These are phyloP conservation scores for Prorops nasuta DNA, from an alignment of 1,140 invertebrate genomes.

Conservation along the genomic window DNA sequence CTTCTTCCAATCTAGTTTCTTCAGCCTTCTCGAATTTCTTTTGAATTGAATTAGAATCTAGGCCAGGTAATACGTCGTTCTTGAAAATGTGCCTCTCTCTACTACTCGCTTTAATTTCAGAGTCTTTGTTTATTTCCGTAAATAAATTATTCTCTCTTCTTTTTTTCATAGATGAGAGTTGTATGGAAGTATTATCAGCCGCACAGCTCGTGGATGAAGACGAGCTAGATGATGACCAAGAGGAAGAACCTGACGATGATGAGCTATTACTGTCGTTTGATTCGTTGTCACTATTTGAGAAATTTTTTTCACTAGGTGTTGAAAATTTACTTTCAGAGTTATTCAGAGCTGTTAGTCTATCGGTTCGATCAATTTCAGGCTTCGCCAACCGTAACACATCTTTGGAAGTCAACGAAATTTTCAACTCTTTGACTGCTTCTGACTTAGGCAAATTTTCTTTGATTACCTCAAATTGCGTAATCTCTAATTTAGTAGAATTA, in stretches of 20 bases:
- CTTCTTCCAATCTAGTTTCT: no score
- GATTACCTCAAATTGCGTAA: slow-evolving; percentile 51
- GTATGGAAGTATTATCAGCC: neutral
- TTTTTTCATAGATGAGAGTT: slow-evolving; percentile 7
- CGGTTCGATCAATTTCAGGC: neutral
- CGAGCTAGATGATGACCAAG: slow-evolving; percentile 30
- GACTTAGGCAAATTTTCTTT: slow-evolving; percentile 48
- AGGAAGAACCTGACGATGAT: slow-evolving; percentile 18
- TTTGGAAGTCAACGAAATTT: slow-evolving; percentile 35
- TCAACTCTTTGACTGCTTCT: slow-evolving; percentile 42
- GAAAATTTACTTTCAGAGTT: slow-evolving; percentile 4
- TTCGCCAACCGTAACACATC: no score
- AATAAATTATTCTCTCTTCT: slow-evolving; percentile 20
- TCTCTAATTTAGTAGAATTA: slow-evolving; percentile 32
- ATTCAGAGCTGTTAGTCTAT: slow-evolving; percentile 3
- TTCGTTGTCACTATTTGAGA: neutral
- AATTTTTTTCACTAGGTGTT: neutral
- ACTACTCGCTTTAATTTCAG: neutral
- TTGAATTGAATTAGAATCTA: slow-evolving; percentile 1
- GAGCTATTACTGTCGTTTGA: slow-evolving; percentile 8
- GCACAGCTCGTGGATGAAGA: slow-evolving; percentile 21
- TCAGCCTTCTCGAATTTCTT: slow-evolving; percentile 6
- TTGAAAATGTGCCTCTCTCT: neutral
- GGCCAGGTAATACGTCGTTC: neutral
- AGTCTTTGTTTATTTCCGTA: slow-evolving; percentile 18